Conservation (phyloP, 1,140 invertebrate genomes). For the Scaptomyza montana region DNA sequence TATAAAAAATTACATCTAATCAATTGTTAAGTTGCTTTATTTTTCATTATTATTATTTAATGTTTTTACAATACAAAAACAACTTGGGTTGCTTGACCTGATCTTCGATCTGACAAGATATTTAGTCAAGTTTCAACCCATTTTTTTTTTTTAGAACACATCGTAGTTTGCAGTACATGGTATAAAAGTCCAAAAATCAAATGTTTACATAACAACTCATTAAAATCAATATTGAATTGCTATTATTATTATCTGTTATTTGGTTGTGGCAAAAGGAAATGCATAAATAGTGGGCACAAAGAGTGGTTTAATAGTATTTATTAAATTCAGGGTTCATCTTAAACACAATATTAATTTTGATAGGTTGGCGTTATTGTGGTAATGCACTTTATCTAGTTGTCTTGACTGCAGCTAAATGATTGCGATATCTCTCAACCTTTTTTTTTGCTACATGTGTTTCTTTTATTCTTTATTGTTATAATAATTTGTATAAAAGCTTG, state of each 20-base stretch:
- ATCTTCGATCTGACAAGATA: conserved; percentile 66
- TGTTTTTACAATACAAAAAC: conserved; percentile 55
- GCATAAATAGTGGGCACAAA: conserved; percentile 24
- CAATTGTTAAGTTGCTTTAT: conserved; percentile 31
- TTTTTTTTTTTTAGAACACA: conserved; percentile 64
- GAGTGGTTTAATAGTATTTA: neutral
- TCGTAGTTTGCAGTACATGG: conserved; percentile 69
- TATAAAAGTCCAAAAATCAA: conserved; percentile 36
- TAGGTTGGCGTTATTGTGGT: neutral
- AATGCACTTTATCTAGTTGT: conserved; percentile 19
- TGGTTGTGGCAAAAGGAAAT: conserved; percentile 25
- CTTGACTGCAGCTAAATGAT: conserved; percentile 9
- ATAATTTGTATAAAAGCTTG: conserved; percentile 38
- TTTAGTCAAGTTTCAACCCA: conserved; percentile 71
- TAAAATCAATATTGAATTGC: conserved; percentile 14
- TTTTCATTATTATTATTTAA: conserved; percentile 12
- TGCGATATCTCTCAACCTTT: conserved; percentile 4
- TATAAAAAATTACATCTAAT: conserved; percentile 72
- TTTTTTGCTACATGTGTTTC: neutral
- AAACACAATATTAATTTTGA: conserved; percentile 20
- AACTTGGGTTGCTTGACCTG: conserved; percentile 54
- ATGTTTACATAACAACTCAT: conserved; percentile 20
- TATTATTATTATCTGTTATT: neutral
- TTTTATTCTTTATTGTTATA: conserved; percentile 1
- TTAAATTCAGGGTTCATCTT: neutral